These are phyloP conservation scores for Leptogaster cylindrica DNA, from an alignment of 2,888 invertebrate species.

Conservation along the genomic window DNA sequence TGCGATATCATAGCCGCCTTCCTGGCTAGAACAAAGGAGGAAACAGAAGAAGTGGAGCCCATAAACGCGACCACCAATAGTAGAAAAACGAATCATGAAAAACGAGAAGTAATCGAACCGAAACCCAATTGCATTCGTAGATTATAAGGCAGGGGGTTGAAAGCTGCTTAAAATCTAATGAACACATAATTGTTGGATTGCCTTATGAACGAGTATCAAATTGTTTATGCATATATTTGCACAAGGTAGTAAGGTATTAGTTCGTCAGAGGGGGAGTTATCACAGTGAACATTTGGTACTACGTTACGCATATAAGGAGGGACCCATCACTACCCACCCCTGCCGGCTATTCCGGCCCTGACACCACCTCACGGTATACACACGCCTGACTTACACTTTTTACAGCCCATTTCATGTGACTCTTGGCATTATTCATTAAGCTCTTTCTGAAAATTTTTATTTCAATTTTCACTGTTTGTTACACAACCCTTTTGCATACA, in stretches of 20 bases:
- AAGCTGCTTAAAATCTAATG: slow-evolving; percentile 9
- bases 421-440: not conserved
- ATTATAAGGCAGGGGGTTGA: not conserved
- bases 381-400: too few species aligned
- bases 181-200: not conserved
- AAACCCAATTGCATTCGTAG: too few species aligned
- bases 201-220: slow-evolving; percentile 10
- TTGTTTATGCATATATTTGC: slow-evolving; percentile 1
- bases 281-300: too few species aligned
- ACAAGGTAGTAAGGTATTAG: not conserved
- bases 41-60: too few species aligned
- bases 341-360: too few species aligned
- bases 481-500: not conserved
- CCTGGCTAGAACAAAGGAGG: too few species aligned
- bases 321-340: not conserved
- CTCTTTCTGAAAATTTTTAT: not conserved
- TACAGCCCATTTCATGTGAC: not conserved
- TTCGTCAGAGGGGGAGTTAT: not conserved
- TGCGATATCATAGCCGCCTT: too few species aligned
- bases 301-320: too few species aligned
- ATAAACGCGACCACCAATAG: too few species aligned
- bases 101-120: too few species aligned
- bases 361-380: too few species aligned
- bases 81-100: too few species aligned
- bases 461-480: not conserved